A percentile compares a stretch with the other conserved stretches of the same genome.
phyloP scores from a whole-genome alignment of 2,113 vertebrate species.

The Sphaerodactylus townsendi region DNA sequence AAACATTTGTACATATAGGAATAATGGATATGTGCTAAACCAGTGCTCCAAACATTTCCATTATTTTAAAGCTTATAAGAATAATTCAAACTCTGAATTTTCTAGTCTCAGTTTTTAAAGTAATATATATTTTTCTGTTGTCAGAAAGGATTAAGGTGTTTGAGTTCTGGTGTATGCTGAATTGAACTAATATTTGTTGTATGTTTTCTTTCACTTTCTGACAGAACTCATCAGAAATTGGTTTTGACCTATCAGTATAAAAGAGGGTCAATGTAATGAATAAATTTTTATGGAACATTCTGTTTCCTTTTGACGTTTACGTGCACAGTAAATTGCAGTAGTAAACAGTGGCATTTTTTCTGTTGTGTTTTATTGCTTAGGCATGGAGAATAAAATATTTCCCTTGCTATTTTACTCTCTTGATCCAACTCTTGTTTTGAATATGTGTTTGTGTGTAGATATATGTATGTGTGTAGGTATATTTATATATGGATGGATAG shows the following conservation, averaged over 20 bases:
- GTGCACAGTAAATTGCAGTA: conserved; percentile 40
- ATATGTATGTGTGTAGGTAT: too few relatives aligned
- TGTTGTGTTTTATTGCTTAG: conserved; percentile 39
- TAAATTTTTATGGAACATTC: conserved; percentile 46
- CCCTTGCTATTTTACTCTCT: conserved; percentile 32
- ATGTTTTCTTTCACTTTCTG: conserved; percentile 27
- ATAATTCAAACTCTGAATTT: background rate
- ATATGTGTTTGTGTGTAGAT: too few relatives aligned
- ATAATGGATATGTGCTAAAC: accelerated
- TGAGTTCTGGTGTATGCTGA: conserved; percentile 38
- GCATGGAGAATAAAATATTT: conserved; percentile 47
- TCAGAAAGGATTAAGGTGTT: conserved; percentile 31
- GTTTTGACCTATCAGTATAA: conserved; percentile 40
- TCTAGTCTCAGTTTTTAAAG: conserved; percentile 16
- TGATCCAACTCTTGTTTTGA: conserved; percentile 37
- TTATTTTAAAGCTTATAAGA: background rate
- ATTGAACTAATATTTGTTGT: conserved; percentile 44
- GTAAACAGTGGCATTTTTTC: conserved; percentile 45
- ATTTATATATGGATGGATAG: too few relatives aligned
- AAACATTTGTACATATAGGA: background rate
- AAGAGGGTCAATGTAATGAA: conserved; percentile 41
- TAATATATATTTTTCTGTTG: conserved; percentile 10
- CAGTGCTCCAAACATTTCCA: background rate
- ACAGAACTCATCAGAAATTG: conserved; percentile 62
- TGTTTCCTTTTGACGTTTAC: conserved; percentile 57